Base-by-base conservation (phyloP, 2,888 invertebrate species). In the Caenorhabditis japonica region DNA sequence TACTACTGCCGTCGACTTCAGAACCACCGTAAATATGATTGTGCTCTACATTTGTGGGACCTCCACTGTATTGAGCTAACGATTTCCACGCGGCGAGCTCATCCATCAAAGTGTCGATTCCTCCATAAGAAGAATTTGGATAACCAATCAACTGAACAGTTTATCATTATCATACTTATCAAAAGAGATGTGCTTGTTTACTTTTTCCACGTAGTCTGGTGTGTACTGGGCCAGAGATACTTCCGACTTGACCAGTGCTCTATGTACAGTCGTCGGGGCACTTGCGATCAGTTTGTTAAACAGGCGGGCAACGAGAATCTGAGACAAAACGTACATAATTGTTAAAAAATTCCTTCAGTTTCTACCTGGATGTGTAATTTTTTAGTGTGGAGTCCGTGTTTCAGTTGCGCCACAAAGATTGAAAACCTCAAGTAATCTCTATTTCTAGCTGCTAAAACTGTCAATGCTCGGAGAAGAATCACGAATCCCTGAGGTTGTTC, bases 331-430 rank as follows among this genome's bases (percentile, higher is more conserved):
- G n/a, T n/a, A n/a, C n/a, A n/a, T n/a, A n/a, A n/a, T 3, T 12
- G 10, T 30, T 10, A 30, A 30, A 30, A 30, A 30, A 30, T 30
- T 5, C 30, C 30, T n/a, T 3, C 17, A 10, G n/a, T 17, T 39
- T 36, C 23, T 15, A 82, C 84, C 74, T 86, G 85, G 19, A 86
- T 86, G 55, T 86, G 84, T 23, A 85, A 47, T 62, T 86, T 85
- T 7, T 77, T 59, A 0, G 85, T 85, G 68, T 84, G 84, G 4
- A 85, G 75, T 17, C 85, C 85, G 71, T 85, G 83, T 47, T 80
- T 84, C 44, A 85, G 58, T 53, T 85, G 85, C 8, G 79, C 58
- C 7, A 84, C 75, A 56, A 85, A 76, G 4, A 82, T 53, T 0
- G 81, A 76, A n/a, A 85, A 76, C 30, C 85, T 72, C 12, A 80